Evolutionary conservation across 2,797 vertebrate species (phyloP).

Genomic region (Eidolon dupreanum): DNA sequence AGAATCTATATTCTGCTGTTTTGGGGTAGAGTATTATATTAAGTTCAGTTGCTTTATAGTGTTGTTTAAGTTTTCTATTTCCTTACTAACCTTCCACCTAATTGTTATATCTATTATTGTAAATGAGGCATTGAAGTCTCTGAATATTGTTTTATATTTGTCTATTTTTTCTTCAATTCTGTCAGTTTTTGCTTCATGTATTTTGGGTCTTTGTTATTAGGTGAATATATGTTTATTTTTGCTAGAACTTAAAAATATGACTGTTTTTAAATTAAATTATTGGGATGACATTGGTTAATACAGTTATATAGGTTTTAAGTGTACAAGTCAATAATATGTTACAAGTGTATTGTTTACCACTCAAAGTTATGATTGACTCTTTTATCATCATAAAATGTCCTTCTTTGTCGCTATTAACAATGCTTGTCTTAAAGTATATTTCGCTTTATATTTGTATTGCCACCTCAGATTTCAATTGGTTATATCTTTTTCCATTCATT

Average conservation of each 20-base stretch:
- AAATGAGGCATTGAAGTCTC: neutral
- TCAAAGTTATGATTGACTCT: neutral
- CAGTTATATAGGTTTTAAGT: no score
- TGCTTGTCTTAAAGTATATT: neutral
- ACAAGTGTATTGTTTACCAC: no score
- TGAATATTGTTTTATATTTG: neutral
- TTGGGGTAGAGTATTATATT: neutral
- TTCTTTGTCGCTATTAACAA: neutral
- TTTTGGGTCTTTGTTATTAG: neutral
- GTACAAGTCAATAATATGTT: no score
- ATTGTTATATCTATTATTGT: neutral
- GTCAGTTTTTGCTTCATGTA: neutral
- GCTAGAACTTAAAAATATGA: neutral
- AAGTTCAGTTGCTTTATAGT: neutral
- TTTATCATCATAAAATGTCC: neutral
- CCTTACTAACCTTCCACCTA: neutral
- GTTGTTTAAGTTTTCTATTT: neutral
- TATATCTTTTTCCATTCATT: neutral
- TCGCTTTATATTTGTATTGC: neutral
- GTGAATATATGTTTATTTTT: neutral
- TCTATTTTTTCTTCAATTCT: neutral
- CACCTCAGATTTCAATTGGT: neutral
- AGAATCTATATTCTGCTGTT: neutral
- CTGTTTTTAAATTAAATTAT: no score
- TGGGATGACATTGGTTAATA: no score